Percentiles rank a stretch among this genome's conserved stretches.
Conservation (phyloP, 2,797 vertebrate genomes). For the Falco biarmicus region DNA sequence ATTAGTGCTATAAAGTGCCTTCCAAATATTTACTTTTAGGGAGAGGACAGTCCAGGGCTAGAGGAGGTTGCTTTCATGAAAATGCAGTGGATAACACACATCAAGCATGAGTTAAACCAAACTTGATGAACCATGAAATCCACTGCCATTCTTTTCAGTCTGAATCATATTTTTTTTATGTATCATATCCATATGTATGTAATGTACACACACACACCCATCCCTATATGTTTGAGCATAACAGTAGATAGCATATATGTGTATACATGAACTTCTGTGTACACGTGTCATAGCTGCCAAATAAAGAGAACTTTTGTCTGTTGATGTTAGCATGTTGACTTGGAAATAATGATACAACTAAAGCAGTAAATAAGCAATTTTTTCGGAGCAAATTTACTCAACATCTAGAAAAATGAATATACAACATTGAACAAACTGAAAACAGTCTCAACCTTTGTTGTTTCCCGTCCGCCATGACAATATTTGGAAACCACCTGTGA, state of each 20-base stretch:
- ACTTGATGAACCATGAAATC: background rate
- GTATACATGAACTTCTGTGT: background rate
- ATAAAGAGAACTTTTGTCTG: background rate
- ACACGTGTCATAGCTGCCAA: background rate
- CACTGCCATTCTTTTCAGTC: background rate
- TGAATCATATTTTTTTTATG: background rate
- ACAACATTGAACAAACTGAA: background rate
- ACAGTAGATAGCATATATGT: background rate
- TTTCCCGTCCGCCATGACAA: background rate
- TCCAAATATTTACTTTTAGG: background rate
- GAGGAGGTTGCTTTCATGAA: background rate
- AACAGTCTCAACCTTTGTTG: constrained; percentile 9
- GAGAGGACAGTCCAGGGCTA: background rate
- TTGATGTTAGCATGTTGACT: background rate
- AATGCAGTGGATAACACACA: background rate
- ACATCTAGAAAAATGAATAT: constrained; percentile 18
- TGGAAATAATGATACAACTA: background rate
- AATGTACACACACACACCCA: background rate
- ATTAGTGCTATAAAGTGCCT: background rate
- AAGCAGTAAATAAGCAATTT: background rate
- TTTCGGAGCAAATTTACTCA: constrained; percentile 28
- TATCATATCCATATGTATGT: background rate
- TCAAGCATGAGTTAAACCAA: background rate
- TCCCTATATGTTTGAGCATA: background rate
- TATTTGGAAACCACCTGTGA: constrained; percentile 23